Evolutionary conservation across 2,888 invertebrate species (phyloP), one percentile per base, ranked within the genome.

Genomic region (Xylota segnis): DNA sequence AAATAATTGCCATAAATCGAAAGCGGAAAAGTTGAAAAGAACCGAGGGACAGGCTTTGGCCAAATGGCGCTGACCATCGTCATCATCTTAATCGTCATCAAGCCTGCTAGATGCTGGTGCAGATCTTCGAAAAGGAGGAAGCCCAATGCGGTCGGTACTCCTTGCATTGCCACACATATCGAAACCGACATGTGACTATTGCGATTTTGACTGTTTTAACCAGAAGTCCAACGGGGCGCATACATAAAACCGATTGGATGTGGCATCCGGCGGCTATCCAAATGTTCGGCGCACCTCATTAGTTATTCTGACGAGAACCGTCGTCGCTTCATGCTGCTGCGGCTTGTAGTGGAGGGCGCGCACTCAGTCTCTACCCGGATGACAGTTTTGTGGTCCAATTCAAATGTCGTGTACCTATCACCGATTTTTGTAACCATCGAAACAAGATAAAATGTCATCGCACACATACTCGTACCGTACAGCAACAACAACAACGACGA

Each of bases 371-470:
- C 40, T 66, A 9, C 34, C 37, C 32, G 56, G 61, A 76, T 72
- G 76, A 82, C 86, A 82, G 76, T 86, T 76, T 77, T 86, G 82
- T 82, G 82, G 86, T 72, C 82, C 86, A 82, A 86, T 86, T 86
- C 86, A 86, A 86, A 86, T 82, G 86, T 86, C 86, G 66, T 86
- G 86, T 86, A 86, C 81, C 86, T 86, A 86, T 86, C 86, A 86
- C 82, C 72, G 82, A 82, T 81, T 86, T 86, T 82, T 82, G 71
- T 82, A 76, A 76, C 86, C 72, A 86, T 86, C 86, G 86, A 40
- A 61, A 86, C 86, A 86, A 86, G 86, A 86, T 82, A 86, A 84
- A 82, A 66, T 86, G 86, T 86, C 86, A 79, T 70, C 56, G 59
- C 45, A 66, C 34, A 72, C 40, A 37, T 32, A 66, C 27, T 59